Evolutionary conservation across 2,797 vertebrate species (phyloP).

Genomic region (Lerista edwardsae): DNA sequence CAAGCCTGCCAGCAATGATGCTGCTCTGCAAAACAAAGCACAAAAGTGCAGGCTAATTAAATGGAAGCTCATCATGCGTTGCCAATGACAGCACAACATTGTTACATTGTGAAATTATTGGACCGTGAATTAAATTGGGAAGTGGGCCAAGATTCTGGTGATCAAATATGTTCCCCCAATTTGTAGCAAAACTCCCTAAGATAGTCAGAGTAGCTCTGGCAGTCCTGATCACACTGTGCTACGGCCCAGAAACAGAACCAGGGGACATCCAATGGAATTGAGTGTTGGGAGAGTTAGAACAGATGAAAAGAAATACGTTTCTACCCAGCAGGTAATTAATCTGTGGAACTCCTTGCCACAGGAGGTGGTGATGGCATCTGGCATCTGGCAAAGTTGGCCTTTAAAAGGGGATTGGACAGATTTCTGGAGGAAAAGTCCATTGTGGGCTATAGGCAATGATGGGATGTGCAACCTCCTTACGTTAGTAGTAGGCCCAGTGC

Average conservation of each 20-base stretch:
- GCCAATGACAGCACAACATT: not conserved
- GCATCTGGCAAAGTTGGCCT: too few relatives aligned
- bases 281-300: too few relatives aligned
- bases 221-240: not conserved
- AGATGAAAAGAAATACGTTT: too few relatives aligned
- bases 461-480: too few relatives aligned
- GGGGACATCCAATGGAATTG: too few relatives aligned
- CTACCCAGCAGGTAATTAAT: too few relatives aligned
- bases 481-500: too few relatives aligned
- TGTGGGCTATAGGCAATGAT: too few relatives aligned
- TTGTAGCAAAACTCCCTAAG: not conserved
- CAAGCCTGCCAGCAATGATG: not conserved
- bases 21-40: not conserved
- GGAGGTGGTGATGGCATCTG: too few relatives aligned
- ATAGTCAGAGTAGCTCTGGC: not conserved
- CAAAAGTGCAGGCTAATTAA: not conserved
- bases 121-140: conserved; percentile 17
- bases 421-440: too few relatives aligned
- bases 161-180: not conserved
- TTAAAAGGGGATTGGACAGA: too few relatives aligned
- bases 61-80: accelerated
- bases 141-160: not conserved
- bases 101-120: conserved; percentile 7
- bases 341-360: too few relatives aligned
- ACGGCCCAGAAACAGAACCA: not conserved